Conservation (phyloP, 2,888 invertebrate species). For the Drosophila antonietae region DNA sequence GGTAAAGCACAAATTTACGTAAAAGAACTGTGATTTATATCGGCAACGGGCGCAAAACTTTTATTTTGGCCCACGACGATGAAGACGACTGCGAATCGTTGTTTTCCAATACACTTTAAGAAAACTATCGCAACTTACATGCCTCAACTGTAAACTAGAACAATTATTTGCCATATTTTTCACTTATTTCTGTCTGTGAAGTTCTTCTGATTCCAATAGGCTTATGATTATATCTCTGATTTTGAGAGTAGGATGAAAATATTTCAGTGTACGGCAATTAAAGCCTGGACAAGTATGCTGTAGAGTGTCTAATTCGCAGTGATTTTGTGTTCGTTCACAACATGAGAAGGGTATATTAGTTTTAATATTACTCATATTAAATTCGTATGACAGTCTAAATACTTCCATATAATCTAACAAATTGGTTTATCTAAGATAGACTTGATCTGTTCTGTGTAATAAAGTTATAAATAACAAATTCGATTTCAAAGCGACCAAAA, state of each 20-base stretch:
- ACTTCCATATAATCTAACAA: neutral
- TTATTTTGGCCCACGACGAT: conserved; percentile 69
- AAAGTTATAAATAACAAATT: no score
- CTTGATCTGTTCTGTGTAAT: no score
- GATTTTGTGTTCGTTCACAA: neutral
- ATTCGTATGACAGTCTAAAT: neutral
- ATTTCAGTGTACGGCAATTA: no score
- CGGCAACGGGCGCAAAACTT: conserved; percentile 72
- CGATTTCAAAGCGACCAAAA: no score
- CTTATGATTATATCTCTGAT: neutral
- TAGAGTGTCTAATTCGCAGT: neutral
- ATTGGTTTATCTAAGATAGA: no score
- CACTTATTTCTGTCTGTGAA: neutral
- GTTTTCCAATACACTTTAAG: conserved; percentile 24
- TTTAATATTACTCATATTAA: neutral
- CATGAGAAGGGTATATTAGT: neutral
- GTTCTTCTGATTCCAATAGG: neutral
- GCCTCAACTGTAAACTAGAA: no score
- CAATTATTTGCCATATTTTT: no score
- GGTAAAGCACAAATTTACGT: conserved; percentile 84
- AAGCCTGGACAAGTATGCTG: neutral
- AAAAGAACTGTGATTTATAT: conserved; percentile 84
- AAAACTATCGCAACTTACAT: no score
- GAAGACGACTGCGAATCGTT: conserved; percentile 38
- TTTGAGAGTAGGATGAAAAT: neutral